Percentiles rank a stretch among this genome's conserved stretches.
These are phyloP conservation scores for Anguilla rostrata DNA, from an alignment of 2,113 vertebrate species.

Conservation along the genomic window DNA sequence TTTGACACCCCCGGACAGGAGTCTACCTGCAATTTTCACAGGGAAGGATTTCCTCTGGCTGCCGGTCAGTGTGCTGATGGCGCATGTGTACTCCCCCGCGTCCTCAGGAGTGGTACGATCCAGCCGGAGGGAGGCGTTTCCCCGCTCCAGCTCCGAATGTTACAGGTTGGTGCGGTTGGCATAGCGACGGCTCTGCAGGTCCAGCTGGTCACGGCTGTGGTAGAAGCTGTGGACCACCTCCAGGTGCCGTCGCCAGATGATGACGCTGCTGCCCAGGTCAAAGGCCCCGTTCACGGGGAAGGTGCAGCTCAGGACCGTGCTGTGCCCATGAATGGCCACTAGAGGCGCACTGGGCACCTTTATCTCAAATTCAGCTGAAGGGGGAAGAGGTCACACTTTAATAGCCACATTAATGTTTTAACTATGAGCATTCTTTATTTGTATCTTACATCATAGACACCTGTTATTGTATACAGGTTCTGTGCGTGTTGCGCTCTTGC, in stretches of 20 bases:
- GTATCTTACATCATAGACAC: too few relatives aligned
- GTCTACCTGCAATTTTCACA: conserved; percentile 45
- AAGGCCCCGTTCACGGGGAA: conserved; percentile 34
- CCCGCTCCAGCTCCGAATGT: conserved; percentile 38
- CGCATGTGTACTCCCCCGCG: conserved; percentile 47
- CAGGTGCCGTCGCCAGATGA: conserved; percentile 47
- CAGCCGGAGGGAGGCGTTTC: conserved; percentile 54
- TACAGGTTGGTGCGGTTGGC: conserved; percentile 43
- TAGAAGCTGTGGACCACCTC: conserved; percentile 56
- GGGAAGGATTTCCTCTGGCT: conserved; percentile 45
- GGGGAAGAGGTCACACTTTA: neutral
- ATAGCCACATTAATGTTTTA: too few relatives aligned
- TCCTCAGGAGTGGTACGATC: conserved; percentile 36
- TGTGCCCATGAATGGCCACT: conserved; percentile 21
- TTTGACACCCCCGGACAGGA: too few relatives aligned
- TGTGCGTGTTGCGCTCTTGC: too few relatives aligned
- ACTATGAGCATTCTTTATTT: too few relatives aligned
- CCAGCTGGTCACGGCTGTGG: conserved; percentile 42
- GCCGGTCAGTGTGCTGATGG: conserved; percentile 43
- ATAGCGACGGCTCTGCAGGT: conserved; percentile 41
- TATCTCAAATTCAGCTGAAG: conserved; percentile 42
- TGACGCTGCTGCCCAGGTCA: conserved; percentile 25
- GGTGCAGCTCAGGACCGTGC: conserved; percentile 40
- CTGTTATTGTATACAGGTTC: too few relatives aligned
- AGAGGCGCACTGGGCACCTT: conserved; percentile 30